Base-by-base conservation (phyloP, 1,140 invertebrate genomes). In the Asbolus verrucosus region DNA sequence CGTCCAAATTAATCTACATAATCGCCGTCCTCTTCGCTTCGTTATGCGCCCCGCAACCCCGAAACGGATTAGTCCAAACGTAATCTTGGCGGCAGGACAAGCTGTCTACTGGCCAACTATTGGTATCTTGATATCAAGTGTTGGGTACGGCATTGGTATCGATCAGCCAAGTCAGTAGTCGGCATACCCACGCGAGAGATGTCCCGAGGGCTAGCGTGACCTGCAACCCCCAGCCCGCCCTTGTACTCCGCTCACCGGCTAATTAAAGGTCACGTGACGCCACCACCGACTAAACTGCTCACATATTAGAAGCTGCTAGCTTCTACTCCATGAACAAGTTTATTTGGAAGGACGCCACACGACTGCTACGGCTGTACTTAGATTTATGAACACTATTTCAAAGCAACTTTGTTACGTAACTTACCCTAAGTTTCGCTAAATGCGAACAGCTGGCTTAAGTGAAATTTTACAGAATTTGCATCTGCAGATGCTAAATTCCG, bases 191-290 rank as follows among this genome's bases (percentile, higher is more conserved):
- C 41, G 18, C 30, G 31, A 38, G 73, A 68, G 67, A 72, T 72
- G 72, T 72, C 73, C 70, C 74, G 67, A 70, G 67, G 73, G 72
- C 39, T 77, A 70, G 72, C 75, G 75, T 77, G 75, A 75, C 75
- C 75, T 72, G 75, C 68, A 77, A 73, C 75, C 74, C 70, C 59
- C 13, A 70, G 61, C 62, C 75, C 68, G 66, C 71, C 73, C 71
- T 73, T 68, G 46, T 70, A 63, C 70, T 69, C 38, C 71, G 69
- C 65, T 76, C 70, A 71, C 72, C 70, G 72, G 66, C 72, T 77
- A 77, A 77, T 77, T 77, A 77, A 75, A 74, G 76, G 76, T 77
- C 74, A 77, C 74, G 74, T 75, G 75, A 73, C 69, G 66, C 69
- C 67, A 73, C 68, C 65, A 62, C 66, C 68, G 73, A 61, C 63